These are phyloP conservation scores for Pterostichus madidus DNA, from an alignment of 2,888 invertebrate genomes.

Conservation along the genomic window DNA sequence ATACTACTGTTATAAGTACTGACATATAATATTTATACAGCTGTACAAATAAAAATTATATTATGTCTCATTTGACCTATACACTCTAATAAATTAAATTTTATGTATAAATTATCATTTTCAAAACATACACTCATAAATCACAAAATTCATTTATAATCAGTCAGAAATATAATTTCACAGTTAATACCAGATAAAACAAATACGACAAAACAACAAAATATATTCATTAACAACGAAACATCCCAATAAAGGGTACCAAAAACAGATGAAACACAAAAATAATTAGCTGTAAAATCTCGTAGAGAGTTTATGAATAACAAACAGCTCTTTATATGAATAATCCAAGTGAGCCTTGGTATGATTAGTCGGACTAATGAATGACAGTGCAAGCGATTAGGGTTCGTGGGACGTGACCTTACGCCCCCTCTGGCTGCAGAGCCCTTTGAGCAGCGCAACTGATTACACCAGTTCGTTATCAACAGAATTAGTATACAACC, in stretches of 20 bases:
- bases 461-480: conserved; percentile 46
- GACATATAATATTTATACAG: conserved; percentile 24
- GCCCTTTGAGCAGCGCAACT: conserved; percentile 30
- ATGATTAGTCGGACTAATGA: neutral
- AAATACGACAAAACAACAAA: neutral
- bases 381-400: conserved; percentile 24
- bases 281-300: neutral
- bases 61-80: conserved; percentile 44
- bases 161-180: conserved; percentile 11
- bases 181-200: neutral
- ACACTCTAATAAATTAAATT: conserved; percentile 46
- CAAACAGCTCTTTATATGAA: conserved; percentile 2
- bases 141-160: conserved; percentile 43
- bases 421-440: conserved; percentile 27
- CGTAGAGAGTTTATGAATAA: neutral
- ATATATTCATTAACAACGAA: neutral
- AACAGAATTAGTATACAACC: conserved; percentile 31
- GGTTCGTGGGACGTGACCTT: conserved; percentile 34
- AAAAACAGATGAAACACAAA: neutral
- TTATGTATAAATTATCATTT: conserved; percentile 37
- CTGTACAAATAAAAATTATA: conserved; percentile 9
- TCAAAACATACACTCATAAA: conserved; percentile 23
- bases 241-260: neutral
- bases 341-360: neutral
- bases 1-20: neutral